These are phyloP conservation scores for Sylvicola cinctus DNA, from an alignment of 2,888 invertebrate genomes.

Conservation along the genomic window DNA sequence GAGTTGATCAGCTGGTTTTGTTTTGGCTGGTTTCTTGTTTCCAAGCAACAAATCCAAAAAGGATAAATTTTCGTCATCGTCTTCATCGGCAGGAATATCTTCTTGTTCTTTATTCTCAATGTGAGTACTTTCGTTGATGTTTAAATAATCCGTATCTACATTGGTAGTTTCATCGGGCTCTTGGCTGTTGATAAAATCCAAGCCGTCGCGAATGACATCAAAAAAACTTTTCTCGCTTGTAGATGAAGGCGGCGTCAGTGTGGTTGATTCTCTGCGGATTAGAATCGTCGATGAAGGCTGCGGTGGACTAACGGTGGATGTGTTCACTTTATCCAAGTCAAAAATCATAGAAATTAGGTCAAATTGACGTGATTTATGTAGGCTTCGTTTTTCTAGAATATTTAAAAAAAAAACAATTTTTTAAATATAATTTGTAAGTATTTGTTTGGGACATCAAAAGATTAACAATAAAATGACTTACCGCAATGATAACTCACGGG, in stretches of 20 bases:
- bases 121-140: no score
- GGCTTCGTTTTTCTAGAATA: no score
- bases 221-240: constrained; percentile 18
- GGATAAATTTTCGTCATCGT: constrained; percentile 14
- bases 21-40: constrained; percentile 1
- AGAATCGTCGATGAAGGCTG: neutral
- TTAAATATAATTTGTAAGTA: no score
- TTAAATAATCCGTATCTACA: constrained; percentile 9
- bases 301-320: neutral
- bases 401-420: no score
- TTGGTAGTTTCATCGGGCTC: constrained; percentile 8
- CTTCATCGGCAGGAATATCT: constrained; percentile 2
- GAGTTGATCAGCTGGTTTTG: neutral
- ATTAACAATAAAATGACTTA: constrained; percentile 21
- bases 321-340: constrained; percentile 12
- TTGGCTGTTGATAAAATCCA: constrained; percentile 21
- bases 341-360: constrained; percentile 21
- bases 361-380: constrained; percentile 13
- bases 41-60: constrained; percentile 17
- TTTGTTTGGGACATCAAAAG: no score
- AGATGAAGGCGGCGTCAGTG: neutral
- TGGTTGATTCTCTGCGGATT: constrained; percentile 1
- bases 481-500: constrained; percentile 68
- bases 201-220: constrained; percentile 19
- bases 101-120: constrained; percentile 2